Conservation (phyloP, 2,797 vertebrate species). For the Simalia tracyae region DNA sequence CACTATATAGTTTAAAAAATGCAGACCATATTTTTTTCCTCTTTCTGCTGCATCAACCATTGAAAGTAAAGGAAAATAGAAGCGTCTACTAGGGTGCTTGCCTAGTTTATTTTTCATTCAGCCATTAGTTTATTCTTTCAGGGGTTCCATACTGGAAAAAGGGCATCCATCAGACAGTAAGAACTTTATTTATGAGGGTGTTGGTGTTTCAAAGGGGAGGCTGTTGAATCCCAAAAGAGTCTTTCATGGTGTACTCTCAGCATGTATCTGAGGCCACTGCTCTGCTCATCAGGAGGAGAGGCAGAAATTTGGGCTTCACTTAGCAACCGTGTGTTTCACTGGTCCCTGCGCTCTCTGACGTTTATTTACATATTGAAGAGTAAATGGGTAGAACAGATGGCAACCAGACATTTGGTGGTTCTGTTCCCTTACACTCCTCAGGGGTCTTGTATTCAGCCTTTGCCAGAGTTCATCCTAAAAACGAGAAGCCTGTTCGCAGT, state of each 20-base stretch:
- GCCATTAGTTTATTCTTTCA: slow-evolving; percentile 69
- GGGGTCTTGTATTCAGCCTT: slow-evolving; percentile 72
- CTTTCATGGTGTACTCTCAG: slow-evolving; percentile 72
- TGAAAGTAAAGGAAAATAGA: slow-evolving; percentile 69
- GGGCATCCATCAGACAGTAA: slow-evolving; percentile 70
- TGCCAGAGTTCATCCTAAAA: slow-evolving; percentile 68
- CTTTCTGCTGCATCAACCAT: slow-evolving; percentile 58
- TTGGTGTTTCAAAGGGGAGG: slow-evolving; percentile 65
- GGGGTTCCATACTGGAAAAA: slow-evolving; percentile 68
- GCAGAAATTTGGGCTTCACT: slow-evolving; percentile 72
- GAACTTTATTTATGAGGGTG: slow-evolving; percentile 71
- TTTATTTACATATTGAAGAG: slow-evolving; percentile 80
- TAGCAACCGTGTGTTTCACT: slow-evolving; percentile 72
- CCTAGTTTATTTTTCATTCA: slow-evolving; percentile 72
- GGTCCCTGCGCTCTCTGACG: slow-evolving; percentile 70
- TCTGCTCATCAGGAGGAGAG: slow-evolving; percentile 74
- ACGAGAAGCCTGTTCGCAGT: slow-evolving; percentile 60
- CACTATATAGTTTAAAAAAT: slow-evolving; percentile 52
- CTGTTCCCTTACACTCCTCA: slow-evolving; percentile 68
- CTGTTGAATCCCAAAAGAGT: slow-evolving; percentile 68
- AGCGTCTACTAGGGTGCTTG: slow-evolving; percentile 56
- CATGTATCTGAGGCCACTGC: slow-evolving; percentile 69
- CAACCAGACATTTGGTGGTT: slow-evolving; percentile 76
- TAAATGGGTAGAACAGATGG: slow-evolving; percentile 84
- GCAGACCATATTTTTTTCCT: slow-evolving; percentile 65